These are phyloP conservation scores for Sebastes goodei DNA, from an alignment of 2,797 vertebrate genomes.

Conservation along the genomic window DNA sequence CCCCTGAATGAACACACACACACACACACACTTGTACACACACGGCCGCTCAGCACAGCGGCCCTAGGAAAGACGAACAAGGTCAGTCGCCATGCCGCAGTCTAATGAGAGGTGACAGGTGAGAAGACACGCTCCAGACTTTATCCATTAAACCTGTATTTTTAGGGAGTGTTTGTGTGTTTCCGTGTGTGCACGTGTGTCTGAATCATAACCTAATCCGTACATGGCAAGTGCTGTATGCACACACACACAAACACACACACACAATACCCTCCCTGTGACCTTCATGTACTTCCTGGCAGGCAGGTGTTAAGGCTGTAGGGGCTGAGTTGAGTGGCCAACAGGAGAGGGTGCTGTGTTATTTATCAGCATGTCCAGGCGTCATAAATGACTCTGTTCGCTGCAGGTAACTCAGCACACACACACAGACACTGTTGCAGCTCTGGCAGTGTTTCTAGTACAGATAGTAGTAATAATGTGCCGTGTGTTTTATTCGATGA, in stretches of 20 bases:
- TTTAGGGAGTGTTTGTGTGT: slow-evolving; percentile 58
- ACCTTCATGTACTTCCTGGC: slow-evolving; percentile 70
- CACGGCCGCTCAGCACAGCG: slow-evolving; percentile 40
- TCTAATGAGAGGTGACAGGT: slow-evolving; percentile 87
- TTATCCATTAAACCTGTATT: slow-evolving; percentile 79
- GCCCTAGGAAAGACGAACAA: slow-evolving; percentile 78
- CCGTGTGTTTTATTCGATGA: not conserved
- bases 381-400: slow-evolving; percentile 41
- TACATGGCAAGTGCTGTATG: slow-evolving; percentile 24
- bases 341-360: slow-evolving; percentile 57
- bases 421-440: slow-evolving; percentile 4
- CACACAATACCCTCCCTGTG: slow-evolving; percentile 48
- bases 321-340: slow-evolving; percentile 53
- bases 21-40: slow-evolving; percentile 47
- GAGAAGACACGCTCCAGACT: slow-evolving; percentile 79
- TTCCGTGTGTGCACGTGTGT: slow-evolving; percentile 17
- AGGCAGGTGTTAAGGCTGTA: slow-evolving; percentile 68
- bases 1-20: slow-evolving; percentile 57
- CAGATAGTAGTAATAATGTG: not conserved
- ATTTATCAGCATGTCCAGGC: slow-evolving; percentile 62
- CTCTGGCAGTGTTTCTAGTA: not conserved
- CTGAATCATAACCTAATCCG: slow-evolving; percentile 45
- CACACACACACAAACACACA: not conserved
- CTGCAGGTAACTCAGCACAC: slow-evolving; percentile 41
- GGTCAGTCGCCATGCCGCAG: slow-evolving; percentile 76